phyloP scores from a whole-genome alignment of 2,113 vertebrate species.

The Psephotus haematonotus region DNA sequence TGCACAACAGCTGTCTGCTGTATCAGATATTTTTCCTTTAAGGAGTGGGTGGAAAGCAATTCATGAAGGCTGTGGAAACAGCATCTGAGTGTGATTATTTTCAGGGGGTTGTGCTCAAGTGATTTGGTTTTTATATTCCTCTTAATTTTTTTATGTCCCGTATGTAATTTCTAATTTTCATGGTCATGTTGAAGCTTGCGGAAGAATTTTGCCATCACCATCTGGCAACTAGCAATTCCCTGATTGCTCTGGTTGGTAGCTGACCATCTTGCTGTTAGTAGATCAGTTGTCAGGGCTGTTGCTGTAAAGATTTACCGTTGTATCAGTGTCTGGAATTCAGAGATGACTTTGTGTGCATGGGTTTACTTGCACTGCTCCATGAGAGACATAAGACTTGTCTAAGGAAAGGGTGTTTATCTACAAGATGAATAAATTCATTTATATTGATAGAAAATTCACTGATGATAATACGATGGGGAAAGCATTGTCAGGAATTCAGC shows the following conservation, averaged over 20 bases:
- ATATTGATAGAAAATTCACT: neutral
- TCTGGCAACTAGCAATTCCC: constrained; percentile 45
- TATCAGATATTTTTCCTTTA: constrained; percentile 36
- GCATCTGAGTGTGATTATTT: neutral
- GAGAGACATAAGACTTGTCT: neutral
- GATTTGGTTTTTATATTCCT: constrained; percentile 44
- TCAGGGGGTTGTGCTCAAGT: constrained; percentile 9
- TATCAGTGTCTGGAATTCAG: neutral
- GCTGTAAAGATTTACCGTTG: constrained; percentile 16
- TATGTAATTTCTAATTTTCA: constrained; percentile 39
- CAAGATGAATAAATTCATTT: neutral
- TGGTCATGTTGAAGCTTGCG: neutral
- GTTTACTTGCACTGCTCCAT: neutral
- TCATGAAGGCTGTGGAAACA: constrained; percentile 10
- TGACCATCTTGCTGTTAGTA: constrained; percentile 43
- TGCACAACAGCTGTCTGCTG: constrained; percentile 49
- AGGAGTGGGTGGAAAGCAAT: constrained; percentile 23
- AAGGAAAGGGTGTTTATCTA: neutral
- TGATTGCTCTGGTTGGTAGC: constrained; percentile 6
- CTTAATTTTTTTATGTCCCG: constrained; percentile 27
- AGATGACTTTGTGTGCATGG: neutral
- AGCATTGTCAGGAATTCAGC: neutral
- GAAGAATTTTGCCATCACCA: constrained; percentile 25
- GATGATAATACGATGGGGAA: neutral
- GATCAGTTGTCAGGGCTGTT: constrained; percentile 45